Base-by-base conservation (phyloP, 2,888 invertebrate species). In the Busseola fusca region DNA sequence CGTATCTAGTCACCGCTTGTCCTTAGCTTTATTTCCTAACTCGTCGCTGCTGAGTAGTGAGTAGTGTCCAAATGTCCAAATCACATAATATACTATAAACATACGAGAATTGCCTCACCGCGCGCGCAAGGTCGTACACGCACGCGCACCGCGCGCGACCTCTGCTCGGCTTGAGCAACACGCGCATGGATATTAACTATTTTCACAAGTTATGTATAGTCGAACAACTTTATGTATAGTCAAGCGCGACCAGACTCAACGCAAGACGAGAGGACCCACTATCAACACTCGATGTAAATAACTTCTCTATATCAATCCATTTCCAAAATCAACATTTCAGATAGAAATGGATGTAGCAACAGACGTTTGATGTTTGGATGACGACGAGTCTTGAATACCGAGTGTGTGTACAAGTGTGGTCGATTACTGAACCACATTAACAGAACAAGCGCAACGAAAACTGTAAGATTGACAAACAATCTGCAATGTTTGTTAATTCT, bases 1-100 rank as follows among this genome's bases (percentile, higher is more conserved):
- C 62, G 59, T 54, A 62, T 82, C 86, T 86, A 84, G 86, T 86
- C 85, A 72, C 66, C 62, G 68, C 79, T 83, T 76, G 82, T 83
- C 85, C 74, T 71, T 74, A 78, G 72, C 72, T 78, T 70, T 72
- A 81, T 73, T 74, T 70, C 67, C 66, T 69, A 76, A 81, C 56
- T 65, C 50, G 70, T 52, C 42, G 60, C 67, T 50, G 37, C 25
- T 42, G 65, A 40, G 57, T 56, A 73, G 64, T 63, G 68, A 40
- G 57, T 56, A 69, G 64, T 63, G 68, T 34, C 58, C 42, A 64
- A 77, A 63, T 63, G 68, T 34, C 58, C 42, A 64, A 77, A 63
- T 64, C 71, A 57, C 60, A 48, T 58, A 30, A 57, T 66, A 59
- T 54, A 75, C 58, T 67, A 56, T 37, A 57, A 54, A 50, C 48